These are phyloP conservation scores for Lynx canadensis DNA, from an alignment of 2,113 vertebrate species.

Conservation along the genomic window DNA sequence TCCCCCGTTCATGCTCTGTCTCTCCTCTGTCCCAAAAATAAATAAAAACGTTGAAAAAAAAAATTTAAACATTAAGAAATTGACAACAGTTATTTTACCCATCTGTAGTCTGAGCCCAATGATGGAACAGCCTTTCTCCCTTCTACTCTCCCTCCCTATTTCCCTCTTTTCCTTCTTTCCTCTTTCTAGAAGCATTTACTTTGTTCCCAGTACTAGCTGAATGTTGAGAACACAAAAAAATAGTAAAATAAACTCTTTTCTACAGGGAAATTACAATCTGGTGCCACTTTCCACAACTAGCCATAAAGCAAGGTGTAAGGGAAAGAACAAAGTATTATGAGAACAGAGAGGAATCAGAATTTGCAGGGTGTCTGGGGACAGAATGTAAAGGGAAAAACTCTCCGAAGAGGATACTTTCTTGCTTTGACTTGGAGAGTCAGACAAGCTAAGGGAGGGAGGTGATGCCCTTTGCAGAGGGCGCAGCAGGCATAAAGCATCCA, in stretches of 20 bases:
- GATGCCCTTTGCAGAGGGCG: background rate
- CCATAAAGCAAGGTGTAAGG: background rate
- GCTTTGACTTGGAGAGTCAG: background rate
- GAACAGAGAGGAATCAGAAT: background rate
- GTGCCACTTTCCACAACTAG: background rate
- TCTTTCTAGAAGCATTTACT: background rate
- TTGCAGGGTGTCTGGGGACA: background rate
- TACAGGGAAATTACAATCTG: background rate
- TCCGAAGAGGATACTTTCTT: background rate
- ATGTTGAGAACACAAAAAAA: background rate
- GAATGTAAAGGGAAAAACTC: background rate
- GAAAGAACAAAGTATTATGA: background rate
- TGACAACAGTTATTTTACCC: background rate
- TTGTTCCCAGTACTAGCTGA: background rate
- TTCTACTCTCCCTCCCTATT: background rate
- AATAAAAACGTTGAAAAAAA: too few species aligned
- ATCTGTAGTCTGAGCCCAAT: background rate
- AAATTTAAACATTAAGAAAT: background rate
- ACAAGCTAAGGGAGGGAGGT: background rate
- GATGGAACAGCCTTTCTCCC: background rate
- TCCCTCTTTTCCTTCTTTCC: background rate
- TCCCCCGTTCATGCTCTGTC: too few species aligned
- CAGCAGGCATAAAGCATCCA: background rate
- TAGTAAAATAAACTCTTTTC: background rate
- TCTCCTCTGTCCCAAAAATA: too few species aligned